These are phyloP conservation scores for Nannospalax galili DNA, from an alignment of 2,113 vertebrate species.

Conservation along the genomic window DNA sequence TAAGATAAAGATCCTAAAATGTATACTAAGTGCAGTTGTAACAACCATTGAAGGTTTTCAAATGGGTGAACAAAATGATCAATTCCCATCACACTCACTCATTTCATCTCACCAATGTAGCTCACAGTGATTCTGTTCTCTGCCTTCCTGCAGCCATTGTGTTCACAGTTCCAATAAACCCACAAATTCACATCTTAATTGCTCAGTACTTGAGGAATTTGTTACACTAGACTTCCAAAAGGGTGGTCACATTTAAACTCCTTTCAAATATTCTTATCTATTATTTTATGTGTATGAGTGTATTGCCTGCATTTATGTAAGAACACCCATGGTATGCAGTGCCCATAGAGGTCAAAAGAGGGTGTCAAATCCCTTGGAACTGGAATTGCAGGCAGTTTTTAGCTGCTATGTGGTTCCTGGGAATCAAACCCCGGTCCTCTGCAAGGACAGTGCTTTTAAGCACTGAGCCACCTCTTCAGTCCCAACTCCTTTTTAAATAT, in stretches of 20 bases:
- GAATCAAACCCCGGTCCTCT: no score
- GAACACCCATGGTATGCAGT: no score
- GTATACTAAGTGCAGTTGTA: not conserved
- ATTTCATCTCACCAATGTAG: not conserved
- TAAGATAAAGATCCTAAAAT: constrained; percentile 46
- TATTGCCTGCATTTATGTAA: no score
- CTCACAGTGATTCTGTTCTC: not conserved
- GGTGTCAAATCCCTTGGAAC: no score
- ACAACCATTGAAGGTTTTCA: not conserved
- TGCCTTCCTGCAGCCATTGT: not conserved
- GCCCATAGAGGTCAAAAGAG: no score
- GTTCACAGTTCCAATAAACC: constrained; percentile 29
- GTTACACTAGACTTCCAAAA: not conserved
- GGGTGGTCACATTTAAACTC: not conserved
- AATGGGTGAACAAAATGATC: not conserved
- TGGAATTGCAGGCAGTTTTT: no score
- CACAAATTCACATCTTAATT: not conserved
- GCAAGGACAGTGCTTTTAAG: no score
- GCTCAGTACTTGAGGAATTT: not conserved
- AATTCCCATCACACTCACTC: not conserved
- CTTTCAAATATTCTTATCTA: no score
- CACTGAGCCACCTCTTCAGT: no score
- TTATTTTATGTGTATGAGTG: no score
- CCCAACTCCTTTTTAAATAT: constrained; percentile 17
- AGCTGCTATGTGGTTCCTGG: no score